Evolutionary conservation across 2,888 invertebrate species (phyloP).

Genomic region (Hecatera dysodea): DNA sequence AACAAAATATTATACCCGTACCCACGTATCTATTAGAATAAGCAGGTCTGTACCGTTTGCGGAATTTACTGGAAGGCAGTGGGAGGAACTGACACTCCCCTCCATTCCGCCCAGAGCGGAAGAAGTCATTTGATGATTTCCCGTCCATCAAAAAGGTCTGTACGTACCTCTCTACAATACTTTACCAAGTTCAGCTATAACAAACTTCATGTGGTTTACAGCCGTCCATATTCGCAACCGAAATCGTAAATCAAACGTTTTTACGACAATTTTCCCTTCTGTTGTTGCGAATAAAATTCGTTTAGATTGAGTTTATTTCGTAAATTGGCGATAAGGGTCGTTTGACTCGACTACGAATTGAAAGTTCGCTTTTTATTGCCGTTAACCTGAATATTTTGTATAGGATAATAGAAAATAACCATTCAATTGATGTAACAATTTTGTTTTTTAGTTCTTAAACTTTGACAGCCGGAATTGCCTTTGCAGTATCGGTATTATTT

Average conservation of each 20-base stretch:
- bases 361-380: constrained; percentile 30
- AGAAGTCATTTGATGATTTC: too few relatives aligned
- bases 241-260: constrained; percentile 46
- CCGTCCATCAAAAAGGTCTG: too few relatives aligned
- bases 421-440: neutral
- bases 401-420: constrained; percentile 15
- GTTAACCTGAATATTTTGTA: constrained; percentile 36
- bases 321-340: constrained; percentile 39
- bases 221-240: constrained; percentile 17
- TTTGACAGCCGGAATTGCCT: neutral
- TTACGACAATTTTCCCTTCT: constrained; percentile 45
- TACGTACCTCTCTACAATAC: constrained; percentile 11
- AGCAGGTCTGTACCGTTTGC: neutral
- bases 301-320: constrained; percentile 50
- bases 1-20: too few relatives aligned
- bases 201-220: constrained; percentile 43
- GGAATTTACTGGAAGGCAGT: too few relatives aligned
- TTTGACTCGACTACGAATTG: constrained; percentile 38
- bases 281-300: constrained; percentile 51
- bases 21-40: constrained; percentile 7
- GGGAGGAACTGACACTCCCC: too few relatives aligned
- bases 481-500: neutral
- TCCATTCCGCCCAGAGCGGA: too few relatives aligned
- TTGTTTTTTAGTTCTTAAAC: neutral
- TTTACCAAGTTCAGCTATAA: constrained; percentile 38